A percentile compares a stretch with the other conserved stretches of the same genome.
Evolutionary conservation across 2,113 vertebrate species (phyloP).

Genomic region (Cebidichthys violaceus): DNA sequence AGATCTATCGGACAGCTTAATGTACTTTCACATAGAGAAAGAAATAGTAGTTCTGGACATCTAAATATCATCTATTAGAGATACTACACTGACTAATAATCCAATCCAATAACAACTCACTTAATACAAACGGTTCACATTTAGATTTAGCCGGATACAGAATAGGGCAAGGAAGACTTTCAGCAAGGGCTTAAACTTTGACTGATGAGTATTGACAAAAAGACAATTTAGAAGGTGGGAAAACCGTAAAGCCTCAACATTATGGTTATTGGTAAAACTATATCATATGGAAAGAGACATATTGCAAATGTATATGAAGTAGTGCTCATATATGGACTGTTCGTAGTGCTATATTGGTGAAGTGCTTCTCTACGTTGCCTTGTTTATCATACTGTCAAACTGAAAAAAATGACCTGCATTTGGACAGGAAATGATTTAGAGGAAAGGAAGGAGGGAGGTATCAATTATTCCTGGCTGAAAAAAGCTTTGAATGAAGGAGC

Average conservation of each 20-base stretch:
- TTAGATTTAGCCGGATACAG: neutral
- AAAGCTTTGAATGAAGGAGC: conserved; percentile 75
- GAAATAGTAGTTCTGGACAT: conserved; percentile 11
- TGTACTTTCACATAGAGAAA: conserved; percentile 7
- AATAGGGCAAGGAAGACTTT: neutral
- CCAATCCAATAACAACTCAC: conserved; percentile 3
- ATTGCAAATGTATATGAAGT: conserved; percentile 26
- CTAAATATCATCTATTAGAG: conserved; percentile 24
- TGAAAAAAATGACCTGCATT: conserved; percentile 57
- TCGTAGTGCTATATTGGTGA: conserved; percentile 33
- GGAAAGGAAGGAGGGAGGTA: conserved; percentile 53
- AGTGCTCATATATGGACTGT: conserved; percentile 40
- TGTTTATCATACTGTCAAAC: conserved; percentile 72
- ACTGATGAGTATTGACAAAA: conserved; percentile 2
- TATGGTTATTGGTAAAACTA: conserved; percentile 3
- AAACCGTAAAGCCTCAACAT: conserved; percentile 3
- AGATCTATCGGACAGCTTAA: conserved; percentile 4
- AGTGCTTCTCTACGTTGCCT: conserved; percentile 43
- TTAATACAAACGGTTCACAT: conserved; percentile 7
- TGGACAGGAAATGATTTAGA: conserved; percentile 68
- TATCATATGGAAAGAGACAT: neutral
- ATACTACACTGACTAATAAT: neutral
- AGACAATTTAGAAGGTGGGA: neutral
- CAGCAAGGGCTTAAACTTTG: neutral
- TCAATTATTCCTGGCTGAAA: conserved; percentile 76